phyloP scores from a whole-genome alignment of 2,113 vertebrate genomes.

The Prunella fulvescens region DNA sequence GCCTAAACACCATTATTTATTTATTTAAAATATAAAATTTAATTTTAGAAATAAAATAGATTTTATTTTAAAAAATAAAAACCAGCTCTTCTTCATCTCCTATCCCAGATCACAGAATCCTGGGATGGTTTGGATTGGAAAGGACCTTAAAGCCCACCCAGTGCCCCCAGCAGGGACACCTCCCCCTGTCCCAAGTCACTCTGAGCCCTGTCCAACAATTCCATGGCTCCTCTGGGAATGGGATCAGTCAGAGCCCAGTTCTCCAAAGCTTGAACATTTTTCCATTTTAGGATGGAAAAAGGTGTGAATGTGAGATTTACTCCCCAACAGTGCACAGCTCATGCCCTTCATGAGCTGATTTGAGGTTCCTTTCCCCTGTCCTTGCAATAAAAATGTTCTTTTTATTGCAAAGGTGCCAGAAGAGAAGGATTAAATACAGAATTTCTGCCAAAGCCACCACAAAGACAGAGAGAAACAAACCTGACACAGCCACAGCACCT shows the following conservation, averaged over 20 bases:
- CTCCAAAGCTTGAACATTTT: neutral
- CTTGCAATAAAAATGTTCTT: neutral
- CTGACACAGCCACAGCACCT: neutral
- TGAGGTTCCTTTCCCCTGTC: neutral
- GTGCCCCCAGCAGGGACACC: neutral
- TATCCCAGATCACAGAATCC: neutral
- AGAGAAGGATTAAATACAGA: neutral
- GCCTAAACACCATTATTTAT: neutral
- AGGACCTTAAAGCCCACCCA: neutral
- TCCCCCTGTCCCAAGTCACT: neutral
- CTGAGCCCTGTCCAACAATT: neutral
- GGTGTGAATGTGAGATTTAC: rapidly evolving
- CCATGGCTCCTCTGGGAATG: neutral
- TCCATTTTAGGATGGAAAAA: neutral
- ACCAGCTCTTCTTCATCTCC: neutral
- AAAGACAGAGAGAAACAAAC: neutral
- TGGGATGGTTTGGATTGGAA: neutral
- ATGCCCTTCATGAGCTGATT: rapidly evolving
- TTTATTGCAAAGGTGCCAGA: neutral
- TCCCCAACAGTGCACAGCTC: neutral
- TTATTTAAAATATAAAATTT: neutral
- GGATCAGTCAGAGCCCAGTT: neutral
- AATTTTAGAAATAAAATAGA: neutral
- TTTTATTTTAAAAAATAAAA: neutral
- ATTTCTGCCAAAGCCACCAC: neutral